Evolutionary conservation across 1,140 invertebrate species (phyloP), one percentile per base, ranked within the genome.

Genomic region (Drosophila ficusphila): DNA sequence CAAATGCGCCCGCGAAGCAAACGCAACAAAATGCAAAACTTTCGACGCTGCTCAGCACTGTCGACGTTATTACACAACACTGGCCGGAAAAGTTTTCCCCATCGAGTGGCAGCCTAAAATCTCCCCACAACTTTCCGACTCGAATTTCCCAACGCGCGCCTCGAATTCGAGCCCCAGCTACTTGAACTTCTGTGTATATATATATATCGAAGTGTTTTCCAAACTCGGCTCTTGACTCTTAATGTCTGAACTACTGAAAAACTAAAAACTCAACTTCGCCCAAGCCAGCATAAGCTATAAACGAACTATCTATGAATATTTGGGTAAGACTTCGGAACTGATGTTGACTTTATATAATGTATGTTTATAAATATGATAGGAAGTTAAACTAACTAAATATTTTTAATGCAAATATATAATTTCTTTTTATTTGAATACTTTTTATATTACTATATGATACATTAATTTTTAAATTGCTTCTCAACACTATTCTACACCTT

Each of bases 251-350:
- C 42, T 56, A 68, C 27, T 72, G 14, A 33, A 58, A 42, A 44
- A 69, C 42, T 11, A 36, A 48, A 72, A 48, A 72, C 31, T 52
- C 47, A 64, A 79, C 46, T 65, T 86, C 68, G 77, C 68, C 67
- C 44, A 64, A 76, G 4, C 44, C 34, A 72, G 52, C 48, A 31
- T 53, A 39, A 56, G 64, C 49, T 48, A 76, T 42, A 57, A 85
- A 86, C 53, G 49, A 73, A 79, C 41, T 71, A 88, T 90, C 90
- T 89, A 90, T 90, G 89, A 90, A 90, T 90, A 90, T 90, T 90
- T 90, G 89, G 89, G 89, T 90, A 90, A 90, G 79, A 42, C 31
- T 38, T 47, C 4, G 12, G 14, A 3, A 11, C n/a, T n/a, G n/a
- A n/a, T n/a, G n/a, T n/a, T n/a, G n/a, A n/a, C n/a, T n/a, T n/a